Conservation (phyloP, 2,888 invertebrate genomes). For the Isotomurus palustris region DNA sequence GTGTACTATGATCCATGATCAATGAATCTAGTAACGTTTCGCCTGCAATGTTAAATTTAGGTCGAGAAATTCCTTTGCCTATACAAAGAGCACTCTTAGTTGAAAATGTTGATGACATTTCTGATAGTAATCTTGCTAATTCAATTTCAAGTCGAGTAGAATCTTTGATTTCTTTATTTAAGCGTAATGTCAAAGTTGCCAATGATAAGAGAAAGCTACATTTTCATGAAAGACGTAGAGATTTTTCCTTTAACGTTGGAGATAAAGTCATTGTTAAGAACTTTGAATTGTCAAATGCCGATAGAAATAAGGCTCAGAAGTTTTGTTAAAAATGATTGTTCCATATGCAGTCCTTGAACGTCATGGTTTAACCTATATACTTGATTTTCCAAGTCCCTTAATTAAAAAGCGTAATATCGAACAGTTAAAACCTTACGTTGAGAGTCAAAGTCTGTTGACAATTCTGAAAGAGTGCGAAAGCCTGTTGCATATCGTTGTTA, state of each 20-base stretch:
- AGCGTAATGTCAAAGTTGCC: no score
- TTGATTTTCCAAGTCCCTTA: background rate
- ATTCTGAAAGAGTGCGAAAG: no score
- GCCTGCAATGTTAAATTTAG: slow-evolving; percentile 13
- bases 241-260: slow-evolving; percentile 10
- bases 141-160: no score
- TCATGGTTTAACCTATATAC: background rate
- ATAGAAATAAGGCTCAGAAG: slow-evolving; percentile 1
- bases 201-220: slow-evolving; percentile 11
- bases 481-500: no score
- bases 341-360: background rate
- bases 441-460: background rate
- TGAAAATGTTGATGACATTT: no score
- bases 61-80: slow-evolving; percentile 10
- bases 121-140: no score
- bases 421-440: background rate
- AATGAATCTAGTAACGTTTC: slow-evolving; percentile 11
- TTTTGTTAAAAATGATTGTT: background rate
- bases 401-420: background rate
- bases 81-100: slow-evolving; percentile 11
- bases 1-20: background rate
- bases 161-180: no score
- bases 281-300: slow-evolving; percentile 6
- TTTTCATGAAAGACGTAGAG: slow-evolving; percentile 8
- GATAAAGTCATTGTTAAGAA: slow-evolving; percentile 16